phyloP scores from a whole-genome alignment of 2,797 vertebrate genomes.

The Paedocypris micromegethes region DNA sequence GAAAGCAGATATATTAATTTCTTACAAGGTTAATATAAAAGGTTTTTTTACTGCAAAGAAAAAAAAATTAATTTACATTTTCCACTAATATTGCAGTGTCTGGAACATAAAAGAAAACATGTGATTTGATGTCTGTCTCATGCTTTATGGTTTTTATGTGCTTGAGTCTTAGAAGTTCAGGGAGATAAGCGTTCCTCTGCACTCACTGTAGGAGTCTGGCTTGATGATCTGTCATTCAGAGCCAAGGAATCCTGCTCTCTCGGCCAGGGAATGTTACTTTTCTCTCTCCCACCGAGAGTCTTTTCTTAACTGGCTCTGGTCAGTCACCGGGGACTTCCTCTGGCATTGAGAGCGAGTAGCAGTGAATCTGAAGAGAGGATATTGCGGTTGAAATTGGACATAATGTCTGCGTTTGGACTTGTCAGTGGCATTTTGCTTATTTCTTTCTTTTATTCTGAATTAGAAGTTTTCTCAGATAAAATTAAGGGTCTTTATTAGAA shows the following conservation, averaged over 20 bases:
- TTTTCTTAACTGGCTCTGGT: constrained; percentile 29
- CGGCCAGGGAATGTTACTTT: constrained; percentile 38
- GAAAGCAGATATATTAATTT: no score
- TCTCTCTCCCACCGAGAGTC: constrained; percentile 4
- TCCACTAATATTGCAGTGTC: no score
- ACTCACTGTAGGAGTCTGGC: constrained; percentile 15
- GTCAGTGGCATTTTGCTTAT: neutral
- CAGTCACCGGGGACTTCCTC: constrained; percentile 42
- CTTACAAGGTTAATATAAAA: no score
- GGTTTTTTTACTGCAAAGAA: no score
- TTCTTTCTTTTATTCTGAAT: no score
- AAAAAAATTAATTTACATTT: no score
- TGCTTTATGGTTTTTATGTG: neutral
- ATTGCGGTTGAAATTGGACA: neutral
- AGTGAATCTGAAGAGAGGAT: constrained; percentile 15
- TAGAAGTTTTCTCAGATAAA: neutral
- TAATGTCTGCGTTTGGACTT: constrained; percentile 4
- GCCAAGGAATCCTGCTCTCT: constrained; percentile 34
- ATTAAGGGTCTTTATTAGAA: no score
- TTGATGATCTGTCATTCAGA: constrained; percentile 16
- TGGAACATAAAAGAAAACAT: neutral
- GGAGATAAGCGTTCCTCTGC: neutral
- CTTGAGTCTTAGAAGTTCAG: constrained; percentile 2
- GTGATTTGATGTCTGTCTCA: neutral
- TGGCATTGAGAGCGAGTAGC: constrained; percentile 14